phyloP scores from a whole-genome alignment of 1,140 invertebrate species.

The Pentalonia nigronervosa region DNA sequence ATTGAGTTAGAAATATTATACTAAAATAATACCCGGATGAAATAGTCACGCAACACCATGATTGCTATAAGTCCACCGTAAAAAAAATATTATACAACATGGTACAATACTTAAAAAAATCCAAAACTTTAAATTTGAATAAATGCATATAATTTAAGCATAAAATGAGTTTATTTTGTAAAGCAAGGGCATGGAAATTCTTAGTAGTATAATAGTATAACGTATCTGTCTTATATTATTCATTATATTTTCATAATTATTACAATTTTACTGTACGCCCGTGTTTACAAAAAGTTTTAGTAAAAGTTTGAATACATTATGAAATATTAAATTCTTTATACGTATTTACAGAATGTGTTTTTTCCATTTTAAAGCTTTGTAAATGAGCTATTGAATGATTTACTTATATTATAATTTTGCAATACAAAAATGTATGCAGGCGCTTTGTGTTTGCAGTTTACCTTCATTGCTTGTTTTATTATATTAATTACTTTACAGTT shows the following conservation, averaged over 20 bases:
- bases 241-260: neutral
- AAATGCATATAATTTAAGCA: neutral
- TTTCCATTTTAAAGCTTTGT: neutral
- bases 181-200: neutral
- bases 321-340: neutral
- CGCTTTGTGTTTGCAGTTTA: neutral
- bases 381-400: neutral
- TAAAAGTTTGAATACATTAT: neutral
- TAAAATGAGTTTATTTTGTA: neutral
- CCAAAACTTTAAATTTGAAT: neutral
- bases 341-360: neutral
- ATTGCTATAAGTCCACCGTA: neutral
- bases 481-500: no score
- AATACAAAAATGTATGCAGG: no score
- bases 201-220: neutral
- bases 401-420: neutral
- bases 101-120: neutral
- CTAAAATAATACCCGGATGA: neutral
- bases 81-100: conserved; percentile 4
- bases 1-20: neutral
- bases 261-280: neutral
- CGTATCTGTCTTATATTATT: neutral
- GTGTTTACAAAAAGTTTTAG: neutral
- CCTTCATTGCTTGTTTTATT: neutral
- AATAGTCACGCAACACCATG: neutral